Base-by-base conservation (phyloP, 2,797 vertebrate species). In the Scleropages formosus region DNA sequence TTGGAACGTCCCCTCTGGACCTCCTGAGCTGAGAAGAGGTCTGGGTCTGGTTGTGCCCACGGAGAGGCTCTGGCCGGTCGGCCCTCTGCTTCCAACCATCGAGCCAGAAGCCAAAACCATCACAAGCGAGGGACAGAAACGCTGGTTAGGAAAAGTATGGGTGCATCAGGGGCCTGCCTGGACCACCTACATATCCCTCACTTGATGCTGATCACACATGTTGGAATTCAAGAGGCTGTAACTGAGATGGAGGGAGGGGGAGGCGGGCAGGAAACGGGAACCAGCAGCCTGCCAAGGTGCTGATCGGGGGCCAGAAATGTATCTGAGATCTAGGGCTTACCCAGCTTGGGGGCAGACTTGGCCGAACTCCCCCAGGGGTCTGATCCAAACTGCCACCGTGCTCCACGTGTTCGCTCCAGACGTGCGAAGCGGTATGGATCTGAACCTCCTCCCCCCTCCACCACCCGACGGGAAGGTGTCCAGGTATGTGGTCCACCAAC, bases 91-190 rank as follows among this genome's bases (percentile, higher is more conserved):
- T 69, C 46, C 51, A 72, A 49, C 26, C 10, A 13, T 22, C 26
- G 31, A 31, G n/a, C 47, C 39, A 10, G 51, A 59, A 27, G 70
- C 70, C 70, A 72, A 60, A 72, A 72, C 26, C 70, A 60, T 56
- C 53, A 58, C 6, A 31, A 53, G 51, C 18, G 49, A 56, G 15
- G 26, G 26, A 71, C 69, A 59, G 49, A 15, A n/a, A 7, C n/a
- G 18, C 12, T 58, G n/a, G 58, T n/a, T n/a, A n/a, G 58, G 20
- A 61, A 61, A 61, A n/a, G 4, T 20, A 61, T 9, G n/a, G 15
- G 9, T 22, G 24, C 27, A n/a, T 58, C 31, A 39, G 24, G 13
- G 51, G 70, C 26, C 18, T 31, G 18, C 4, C 24, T 8, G 10
- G 51, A 44, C 70, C 70, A 72, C 70, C 70, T 39, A 71, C 51